These are phyloP conservation scores for Galago senegalensis DNA, from an alignment of 2,797 vertebrate species.

Conservation along the genomic window DNA sequence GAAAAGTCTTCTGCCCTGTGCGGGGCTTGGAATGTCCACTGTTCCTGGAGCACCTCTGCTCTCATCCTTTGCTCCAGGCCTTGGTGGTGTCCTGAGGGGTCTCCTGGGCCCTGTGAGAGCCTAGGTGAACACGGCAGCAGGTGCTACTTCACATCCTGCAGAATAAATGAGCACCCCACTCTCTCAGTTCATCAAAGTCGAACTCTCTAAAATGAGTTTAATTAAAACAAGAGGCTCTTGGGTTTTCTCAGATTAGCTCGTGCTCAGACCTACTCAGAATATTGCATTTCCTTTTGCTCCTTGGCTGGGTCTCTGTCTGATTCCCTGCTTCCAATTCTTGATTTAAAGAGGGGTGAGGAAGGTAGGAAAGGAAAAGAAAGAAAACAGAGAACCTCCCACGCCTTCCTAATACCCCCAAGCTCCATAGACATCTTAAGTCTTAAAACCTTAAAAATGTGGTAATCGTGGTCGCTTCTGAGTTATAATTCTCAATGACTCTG, in stretches of 20 bases:
- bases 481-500: neutral
- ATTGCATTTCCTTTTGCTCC: neutral
- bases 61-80: fast-evolving
- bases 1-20: fast-evolving
- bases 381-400: neutral
- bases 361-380: neutral
- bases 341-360: neutral
- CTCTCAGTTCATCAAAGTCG: neutral
- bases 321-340: neutral
- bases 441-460: neutral
- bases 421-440: neutral
- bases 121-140: fast-evolving
- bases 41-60: neutral
- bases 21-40: fast-evolving
- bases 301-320: neutral
- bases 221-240: constrained; percentile 69
- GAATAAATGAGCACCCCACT: neutral
- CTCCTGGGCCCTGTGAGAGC: neutral
- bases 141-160: neutral
- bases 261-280: neutral
- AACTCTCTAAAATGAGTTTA: constrained; percentile 45
- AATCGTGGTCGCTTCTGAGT: neutral
- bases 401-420: neutral
- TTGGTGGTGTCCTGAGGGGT: fast-evolving
- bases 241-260: constrained; percentile 14